phyloP scores from a whole-genome alignment of 2,888 invertebrate genomes.

The Tinea semifulvella region DNA sequence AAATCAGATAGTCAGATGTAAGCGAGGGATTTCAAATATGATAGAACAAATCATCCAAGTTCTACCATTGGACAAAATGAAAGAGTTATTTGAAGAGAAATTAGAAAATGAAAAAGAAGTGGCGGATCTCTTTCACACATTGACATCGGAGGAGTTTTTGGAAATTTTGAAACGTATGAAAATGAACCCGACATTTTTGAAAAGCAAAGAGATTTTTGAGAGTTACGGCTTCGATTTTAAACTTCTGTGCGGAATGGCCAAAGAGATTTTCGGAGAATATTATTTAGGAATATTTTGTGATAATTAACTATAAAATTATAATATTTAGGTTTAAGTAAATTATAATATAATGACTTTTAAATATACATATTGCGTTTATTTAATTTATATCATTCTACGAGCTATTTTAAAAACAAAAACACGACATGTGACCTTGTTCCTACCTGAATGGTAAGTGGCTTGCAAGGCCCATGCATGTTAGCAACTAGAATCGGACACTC shows the following conservation, averaged over 20 bases:
- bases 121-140: constrained; percentile 26
- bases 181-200: constrained; percentile 27
- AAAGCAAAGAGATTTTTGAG: constrained; percentile 27
- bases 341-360: too few species aligned
- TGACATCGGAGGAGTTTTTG: constrained; percentile 31
- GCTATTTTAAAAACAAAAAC: too few species aligned
- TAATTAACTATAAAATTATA: too few species aligned
- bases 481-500: too few species aligned
- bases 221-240: constrained; percentile 29
- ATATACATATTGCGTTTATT: too few species aligned
- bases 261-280: constrained; percentile 28
- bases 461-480: too few species aligned
- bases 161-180: constrained; percentile 29
- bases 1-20: constrained; percentile 7
- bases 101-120: constrained; percentile 27
- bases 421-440: too few species aligned
- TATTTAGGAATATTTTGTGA: constrained; percentile 28
- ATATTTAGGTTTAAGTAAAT: too few species aligned
- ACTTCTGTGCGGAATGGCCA: constrained; percentile 25
- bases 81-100: constrained; percentile 29
- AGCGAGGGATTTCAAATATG: constrained; percentile 26
- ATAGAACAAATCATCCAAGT: constrained; percentile 26
- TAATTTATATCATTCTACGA: too few species aligned
- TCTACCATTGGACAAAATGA: constrained; percentile 30
- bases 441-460: too few species aligned